Evolutionary conservation across 2,888 invertebrate genomes (phyloP).

Genomic region (Julus scandinavius): DNA sequence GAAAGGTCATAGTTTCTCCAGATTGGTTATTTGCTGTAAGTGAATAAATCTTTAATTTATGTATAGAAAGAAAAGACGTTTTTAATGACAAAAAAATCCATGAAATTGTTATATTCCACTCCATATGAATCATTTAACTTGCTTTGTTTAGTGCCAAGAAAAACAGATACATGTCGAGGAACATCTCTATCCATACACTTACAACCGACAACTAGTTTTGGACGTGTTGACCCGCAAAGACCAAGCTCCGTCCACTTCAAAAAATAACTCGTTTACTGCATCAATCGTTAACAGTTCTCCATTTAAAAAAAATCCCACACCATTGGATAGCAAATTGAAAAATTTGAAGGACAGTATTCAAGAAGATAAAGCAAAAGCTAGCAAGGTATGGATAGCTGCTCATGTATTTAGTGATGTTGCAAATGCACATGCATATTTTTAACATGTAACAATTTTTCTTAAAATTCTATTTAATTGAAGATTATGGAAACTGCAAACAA

Average conservation of each 20-base stretch:
- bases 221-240: constrained; percentile 52
- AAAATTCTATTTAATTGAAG: constrained; percentile 44
- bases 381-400: constrained; percentile 54
- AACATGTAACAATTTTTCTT: neutral
- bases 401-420: neutral
- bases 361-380: neutral
- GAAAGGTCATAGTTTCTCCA: constrained; percentile 66
- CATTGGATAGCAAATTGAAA: neutral
- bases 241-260: neutral
- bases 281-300: neutral
- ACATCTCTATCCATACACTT: constrained; percentile 65
- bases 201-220: constrained; percentile 65
- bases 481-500: constrained; percentile 59
- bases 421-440: neutral
- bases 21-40: constrained; percentile 65
- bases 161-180: constrained; percentile 65
- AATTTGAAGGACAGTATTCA: neutral
- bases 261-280: neutral
- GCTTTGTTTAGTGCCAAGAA: constrained; percentile 61
- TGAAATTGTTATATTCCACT: too few relatives aligned
- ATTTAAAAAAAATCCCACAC: neutral
- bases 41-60: neutral
- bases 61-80: neutral
- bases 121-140: too few relatives aligned
- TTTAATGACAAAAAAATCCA: too few relatives aligned